Percentiles rank a stretch among this genome's conserved stretches.
These are phyloP conservation scores for Dryoscopus gambensis DNA, from an alignment of 2,113 vertebrate genomes.

Conservation along the genomic window DNA sequence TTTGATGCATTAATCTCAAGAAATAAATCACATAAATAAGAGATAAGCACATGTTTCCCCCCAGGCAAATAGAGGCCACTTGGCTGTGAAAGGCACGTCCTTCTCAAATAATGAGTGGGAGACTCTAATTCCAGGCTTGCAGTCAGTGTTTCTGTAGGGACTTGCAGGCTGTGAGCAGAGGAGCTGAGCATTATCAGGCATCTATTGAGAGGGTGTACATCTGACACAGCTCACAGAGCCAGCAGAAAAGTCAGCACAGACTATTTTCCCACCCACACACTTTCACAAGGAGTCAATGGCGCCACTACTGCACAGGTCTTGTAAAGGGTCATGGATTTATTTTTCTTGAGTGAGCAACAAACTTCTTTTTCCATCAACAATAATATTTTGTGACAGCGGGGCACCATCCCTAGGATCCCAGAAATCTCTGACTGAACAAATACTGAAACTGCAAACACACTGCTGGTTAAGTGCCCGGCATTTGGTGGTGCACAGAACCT, in stretches of 20 bases:
- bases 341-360: constrained; percentile 21
- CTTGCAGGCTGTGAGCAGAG: constrained; percentile 2
- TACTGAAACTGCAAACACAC: neutral
- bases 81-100: constrained; percentile 59
- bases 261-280: constrained; percentile 47
- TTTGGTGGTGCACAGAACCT: rapidly evolving
- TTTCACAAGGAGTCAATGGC: constrained; percentile 39
- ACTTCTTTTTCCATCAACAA: neutral
- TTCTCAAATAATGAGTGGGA: constrained; percentile 40
- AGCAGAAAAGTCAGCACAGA: constrained; percentile 16
- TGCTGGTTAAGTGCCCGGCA: neutral
- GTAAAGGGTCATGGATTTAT: constrained; percentile 54
- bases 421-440: neutral
- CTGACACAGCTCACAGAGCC: constrained; percentile 6
- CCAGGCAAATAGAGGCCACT: constrained; percentile 27
- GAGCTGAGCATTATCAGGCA: constrained; percentile 25
- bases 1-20: constrained; percentile 33
- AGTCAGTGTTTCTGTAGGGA: constrained; percentile 3
- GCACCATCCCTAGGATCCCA: neutral
- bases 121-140: neutral
- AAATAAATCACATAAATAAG: constrained; percentile 34
- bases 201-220: neutral
- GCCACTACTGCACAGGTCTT: constrained; percentile 39
- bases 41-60: constrained; percentile 45
- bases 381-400: neutral